phyloP scores from a whole-genome alignment of 2,888 invertebrate species.

The Drosophila siamana region DNA sequence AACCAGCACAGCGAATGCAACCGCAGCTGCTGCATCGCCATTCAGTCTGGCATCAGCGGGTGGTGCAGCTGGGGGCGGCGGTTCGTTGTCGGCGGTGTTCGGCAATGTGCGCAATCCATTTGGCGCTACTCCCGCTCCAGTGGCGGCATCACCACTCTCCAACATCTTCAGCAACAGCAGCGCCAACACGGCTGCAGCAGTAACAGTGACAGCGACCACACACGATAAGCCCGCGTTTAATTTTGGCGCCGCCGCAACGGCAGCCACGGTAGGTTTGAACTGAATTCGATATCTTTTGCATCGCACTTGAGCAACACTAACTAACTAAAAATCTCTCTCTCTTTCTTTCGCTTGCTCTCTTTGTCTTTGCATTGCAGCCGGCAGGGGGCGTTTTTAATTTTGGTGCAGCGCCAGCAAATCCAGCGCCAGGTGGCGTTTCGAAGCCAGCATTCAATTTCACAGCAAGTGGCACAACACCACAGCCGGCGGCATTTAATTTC shows the following conservation, averaged over 20 bases:
- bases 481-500: conserved; percentile 79
- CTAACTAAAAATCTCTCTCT: background rate
- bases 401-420: conserved; percentile 22
- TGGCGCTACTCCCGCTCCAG: conserved; percentile 7
- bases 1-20: conserved; percentile 19
- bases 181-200: conserved; percentile 10
- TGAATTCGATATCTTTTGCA: too few relatives aligned
- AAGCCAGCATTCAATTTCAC: conserved; percentile 57
- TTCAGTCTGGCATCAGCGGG: conserved; percentile 30
- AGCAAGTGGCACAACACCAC: conserved; percentile 26
- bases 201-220: conserved; percentile 15
- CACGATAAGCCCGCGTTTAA: conserved; percentile 77
- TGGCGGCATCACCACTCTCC: conserved; percentile 9
- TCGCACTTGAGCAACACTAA: background rate
- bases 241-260: conserved; percentile 64
- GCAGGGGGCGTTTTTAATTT: conserved; percentile 44
- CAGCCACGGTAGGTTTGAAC: conserved; percentile 43
- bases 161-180: conserved; percentile 34
- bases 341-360: background rate
- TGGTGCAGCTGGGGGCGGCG: conserved; percentile 4
- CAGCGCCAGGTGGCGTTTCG: conserved; percentile 2
- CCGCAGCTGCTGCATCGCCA: conserved; percentile 23
- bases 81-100: conserved; percentile 30
- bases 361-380: conserved; percentile 8
- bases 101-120: conserved; percentile 48